Base-by-base conservation (phyloP, 2,797 vertebrate species). In the Notamacropus eugenii region DNA sequence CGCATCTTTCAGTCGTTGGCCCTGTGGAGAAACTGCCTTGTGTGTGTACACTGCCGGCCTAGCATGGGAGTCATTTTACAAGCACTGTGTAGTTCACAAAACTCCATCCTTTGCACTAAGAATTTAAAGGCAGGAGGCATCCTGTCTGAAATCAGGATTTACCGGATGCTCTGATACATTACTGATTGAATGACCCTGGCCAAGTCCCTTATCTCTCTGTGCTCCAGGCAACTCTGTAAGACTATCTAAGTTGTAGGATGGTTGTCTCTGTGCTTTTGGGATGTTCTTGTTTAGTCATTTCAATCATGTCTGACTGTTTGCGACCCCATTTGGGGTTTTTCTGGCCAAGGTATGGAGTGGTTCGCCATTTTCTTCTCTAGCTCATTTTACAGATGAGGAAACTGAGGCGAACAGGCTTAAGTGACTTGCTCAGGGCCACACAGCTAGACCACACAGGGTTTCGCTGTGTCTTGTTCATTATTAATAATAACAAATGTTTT, bases 21-120 rank as follows among this genome's bases (percentile, higher is more conserved):
- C 46, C 93, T 5, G 16, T 14, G 40, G 55, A 24, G 56, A 92
- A 56, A 82, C 16, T 9, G 1, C 29, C 52, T 11, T 1, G 12
- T 62, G 40, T 4, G 56, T 90, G 55, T 59, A n/a, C 46, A 50
- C 91, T 55, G 4, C 57, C 10, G 1, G 1, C 5, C 16, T 8
- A 40, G 22, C 67, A 0, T 12, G 28, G 0, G 40, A 59, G 27
- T 62, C 91, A 58, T 56, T 57, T 91, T 56, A 28, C 16, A 46
- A 46, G 0, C 16, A 0, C 13, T 14, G 52, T 46, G 5, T n/a
- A 0, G 3, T 58, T 56, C n/a, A 0, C 34, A 9, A 50, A 74
- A n/a, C 40, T 28, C 0, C 0, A 1, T 10, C 0, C n/a, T 34
- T n/a, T 54, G 55, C 34, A 1, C 13, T 62, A 57, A 93, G 82